Percentiles rank a stretch among this genome's conserved stretches.
phyloP scores from a whole-genome alignment of 2,888 invertebrate species.

The Trichopoda pennipes region DNA sequence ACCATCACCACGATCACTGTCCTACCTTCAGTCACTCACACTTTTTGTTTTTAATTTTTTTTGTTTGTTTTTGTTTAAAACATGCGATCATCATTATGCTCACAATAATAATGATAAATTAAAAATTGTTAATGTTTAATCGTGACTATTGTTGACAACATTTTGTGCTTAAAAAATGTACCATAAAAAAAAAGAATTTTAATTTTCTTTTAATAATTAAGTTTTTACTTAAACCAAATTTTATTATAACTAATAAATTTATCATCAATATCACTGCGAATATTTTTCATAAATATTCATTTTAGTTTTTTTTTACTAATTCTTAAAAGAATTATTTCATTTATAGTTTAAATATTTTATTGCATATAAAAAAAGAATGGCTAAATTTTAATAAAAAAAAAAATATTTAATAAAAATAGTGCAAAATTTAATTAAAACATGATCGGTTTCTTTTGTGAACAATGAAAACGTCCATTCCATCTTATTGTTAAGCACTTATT shows the following conservation, averaged over 20 bases:
- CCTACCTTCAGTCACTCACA: background rate
- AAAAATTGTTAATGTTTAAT: background rate
- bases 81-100: slow-evolving; percentile 22
- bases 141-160: slow-evolving; percentile 27
- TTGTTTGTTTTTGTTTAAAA: slow-evolving; percentile 6
- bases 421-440: slow-evolving; percentile 35
- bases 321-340: background rate
- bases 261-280: background rate
- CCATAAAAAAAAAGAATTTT: slow-evolving; percentile 42
- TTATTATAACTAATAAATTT: slow-evolving; percentile 14
- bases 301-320: background rate
- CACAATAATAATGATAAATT: slow-evolving; percentile 15
- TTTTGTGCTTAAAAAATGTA: slow-evolving; percentile 45
- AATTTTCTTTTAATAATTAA: slow-evolving; percentile 40
- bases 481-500: slow-evolving; percentile 45
- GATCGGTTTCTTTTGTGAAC: slow-evolving; percentile 16
- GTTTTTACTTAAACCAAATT: slow-evolving; percentile 43
- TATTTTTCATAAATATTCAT: background rate
- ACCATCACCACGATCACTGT: slow-evolving; percentile 18
- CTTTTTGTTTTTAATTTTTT: slow-evolving; percentile 13
- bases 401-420: slow-evolving; percentile 23
- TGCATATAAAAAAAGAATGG: slow-evolving; percentile 20
- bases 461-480: slow-evolving; percentile 10
- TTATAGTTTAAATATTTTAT: background rate
- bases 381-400: background rate